A percentile compares a stretch with the other conserved stretches of the same genome.
These are phyloP conservation scores for Drosophila nr. perissopoda DNA, from an alignment of 2,888 invertebrate species.

Conservation along the genomic window DNA sequence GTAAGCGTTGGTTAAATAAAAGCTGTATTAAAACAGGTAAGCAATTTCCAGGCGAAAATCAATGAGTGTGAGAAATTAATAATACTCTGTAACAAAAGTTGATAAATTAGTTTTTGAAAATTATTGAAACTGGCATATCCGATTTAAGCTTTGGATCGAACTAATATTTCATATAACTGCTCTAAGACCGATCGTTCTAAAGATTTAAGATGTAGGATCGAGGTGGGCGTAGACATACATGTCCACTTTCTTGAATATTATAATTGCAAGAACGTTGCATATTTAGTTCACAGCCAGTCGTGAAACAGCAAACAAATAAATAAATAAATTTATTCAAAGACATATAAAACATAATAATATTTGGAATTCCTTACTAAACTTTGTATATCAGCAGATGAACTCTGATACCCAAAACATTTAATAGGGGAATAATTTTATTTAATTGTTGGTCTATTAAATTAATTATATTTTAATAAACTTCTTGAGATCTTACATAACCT, in stretches of 20 bases:
- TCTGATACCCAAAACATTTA: no score
- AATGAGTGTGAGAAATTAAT: neutral
- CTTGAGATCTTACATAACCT: neutral
- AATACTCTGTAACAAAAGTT: neutral
- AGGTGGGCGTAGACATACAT: neutral
- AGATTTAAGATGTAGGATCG: neutral
- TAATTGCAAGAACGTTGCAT: neutral
- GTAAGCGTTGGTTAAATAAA: conserved; percentile 42
- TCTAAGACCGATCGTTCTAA: neutral
- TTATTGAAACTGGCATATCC: neutral
- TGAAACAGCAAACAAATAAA: neutral
- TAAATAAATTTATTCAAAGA: neutral
- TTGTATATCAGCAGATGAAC: no score
- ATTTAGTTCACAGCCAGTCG: neutral
- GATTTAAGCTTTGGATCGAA: neutral
- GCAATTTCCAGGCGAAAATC: no score
- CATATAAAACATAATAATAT: neutral
- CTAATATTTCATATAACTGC: neutral
- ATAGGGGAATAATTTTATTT: no score
- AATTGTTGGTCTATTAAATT: neutral
- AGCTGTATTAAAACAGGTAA: conserved; percentile 38
- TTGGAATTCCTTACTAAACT: neutral
- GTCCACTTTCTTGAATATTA: neutral
- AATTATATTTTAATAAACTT: neutral
- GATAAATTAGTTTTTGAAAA: neutral